phyloP scores from a whole-genome alignment of 2,113 vertebrate species.

The Eublepharis macularius region DNA sequence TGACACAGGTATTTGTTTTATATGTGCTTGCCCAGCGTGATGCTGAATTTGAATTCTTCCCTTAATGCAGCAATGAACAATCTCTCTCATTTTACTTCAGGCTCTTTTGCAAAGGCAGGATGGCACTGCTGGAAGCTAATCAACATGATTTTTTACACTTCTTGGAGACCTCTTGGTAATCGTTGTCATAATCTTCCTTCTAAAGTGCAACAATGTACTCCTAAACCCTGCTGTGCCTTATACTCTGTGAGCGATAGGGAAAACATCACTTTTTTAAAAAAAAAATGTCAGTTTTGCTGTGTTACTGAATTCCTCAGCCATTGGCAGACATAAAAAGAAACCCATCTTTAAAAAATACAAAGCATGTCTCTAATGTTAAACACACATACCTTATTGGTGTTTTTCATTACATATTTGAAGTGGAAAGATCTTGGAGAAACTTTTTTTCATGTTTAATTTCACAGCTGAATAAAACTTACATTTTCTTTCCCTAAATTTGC shows the following conservation, averaged over 20 bases:
- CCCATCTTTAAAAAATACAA: background rate
- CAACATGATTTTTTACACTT: constrained; percentile 69
- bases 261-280: constrained; percentile 12
- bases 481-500: background rate
- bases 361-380: background rate
- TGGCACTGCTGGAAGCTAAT: constrained; percentile 72
- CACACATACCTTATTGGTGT: background rate
- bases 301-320: constrained; percentile 24
- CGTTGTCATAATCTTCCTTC: constrained; percentile 43
- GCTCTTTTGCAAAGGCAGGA: constrained; percentile 62
- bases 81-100: constrained; percentile 53
- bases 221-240: constrained; percentile 50
- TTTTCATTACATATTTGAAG: constrained; percentile 5
- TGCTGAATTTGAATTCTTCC: constrained; percentile 63
- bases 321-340: constrained; percentile 29
- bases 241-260: constrained; percentile 21
- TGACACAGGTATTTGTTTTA: constrained; percentile 57
- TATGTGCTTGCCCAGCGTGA: constrained; percentile 17
- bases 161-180: constrained; percentile 63
- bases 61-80: constrained; percentile 58
- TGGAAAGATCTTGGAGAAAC: background rate
- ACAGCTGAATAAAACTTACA: background rate
- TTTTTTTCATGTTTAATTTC: background rate
- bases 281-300: background rate
- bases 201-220: constrained; percentile 25